These are phyloP conservation scores for Erannis defoliaria DNA, from an alignment of 2,888 invertebrate species.

Conservation along the genomic window DNA sequence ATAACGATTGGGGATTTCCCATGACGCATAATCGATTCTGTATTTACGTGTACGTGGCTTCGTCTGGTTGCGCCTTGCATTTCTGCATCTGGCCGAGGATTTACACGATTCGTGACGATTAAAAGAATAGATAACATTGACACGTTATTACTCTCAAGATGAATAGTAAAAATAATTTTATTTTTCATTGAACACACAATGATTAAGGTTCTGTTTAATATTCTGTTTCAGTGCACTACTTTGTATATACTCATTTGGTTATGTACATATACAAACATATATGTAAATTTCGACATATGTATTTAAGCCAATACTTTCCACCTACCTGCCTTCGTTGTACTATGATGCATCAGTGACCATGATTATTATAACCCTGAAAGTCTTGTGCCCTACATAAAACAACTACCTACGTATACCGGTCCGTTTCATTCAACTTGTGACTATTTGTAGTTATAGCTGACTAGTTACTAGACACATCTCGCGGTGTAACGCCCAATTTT, in stretches of 20 bases:
- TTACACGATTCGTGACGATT: neutral
- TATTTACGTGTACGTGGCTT: neutral
- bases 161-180: neutral
- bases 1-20: constrained; percentile 63
- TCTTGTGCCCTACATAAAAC: constrained; percentile 13
- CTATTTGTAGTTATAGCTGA: no score
- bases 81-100: neutral
- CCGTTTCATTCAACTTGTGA: no score
- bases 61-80: neutral
- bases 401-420: neutral
- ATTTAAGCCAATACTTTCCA: no score
- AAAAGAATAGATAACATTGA: neutral
- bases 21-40: constrained; percentile 52
- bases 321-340: neutral
- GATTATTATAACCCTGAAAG: constrained; percentile 3
- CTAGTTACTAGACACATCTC: no score
- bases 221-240: no score
- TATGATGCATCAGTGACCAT: neutral
- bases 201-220: no score
- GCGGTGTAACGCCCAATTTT: no score
- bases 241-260: no score
- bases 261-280: no score
- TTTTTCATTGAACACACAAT: no score
- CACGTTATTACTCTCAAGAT: no score
- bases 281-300: no score